Conservation (phyloP, 2,797 vertebrate species). For the Gorsachius magnificus region DNA sequence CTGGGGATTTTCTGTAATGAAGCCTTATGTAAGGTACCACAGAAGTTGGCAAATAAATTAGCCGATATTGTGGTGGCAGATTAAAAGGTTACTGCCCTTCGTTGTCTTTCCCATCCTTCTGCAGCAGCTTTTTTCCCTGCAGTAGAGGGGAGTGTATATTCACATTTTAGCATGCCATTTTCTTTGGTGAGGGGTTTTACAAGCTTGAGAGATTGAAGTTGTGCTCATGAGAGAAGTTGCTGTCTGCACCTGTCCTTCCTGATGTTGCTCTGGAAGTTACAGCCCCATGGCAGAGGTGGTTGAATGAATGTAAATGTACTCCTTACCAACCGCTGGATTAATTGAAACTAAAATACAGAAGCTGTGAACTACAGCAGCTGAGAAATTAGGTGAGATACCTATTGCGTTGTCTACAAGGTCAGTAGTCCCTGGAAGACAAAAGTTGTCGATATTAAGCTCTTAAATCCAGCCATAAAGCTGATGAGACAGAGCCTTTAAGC, state of each 20-base stretch:
- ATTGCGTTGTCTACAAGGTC: background rate
- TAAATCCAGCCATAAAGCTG: background rate
- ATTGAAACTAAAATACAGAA: background rate
- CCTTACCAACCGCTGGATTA: background rate
- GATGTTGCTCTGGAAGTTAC: background rate
- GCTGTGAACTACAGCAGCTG: background rate
- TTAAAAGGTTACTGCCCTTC: background rate
- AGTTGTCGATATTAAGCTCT: background rate
- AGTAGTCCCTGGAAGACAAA: background rate
- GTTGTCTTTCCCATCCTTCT: background rate
- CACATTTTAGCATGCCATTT: accelerated
- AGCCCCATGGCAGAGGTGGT: background rate
- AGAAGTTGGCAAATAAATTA: background rate
- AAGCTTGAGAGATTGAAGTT: background rate
- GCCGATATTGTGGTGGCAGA: background rate
- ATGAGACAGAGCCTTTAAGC: background rate
- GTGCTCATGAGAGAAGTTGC: background rate
- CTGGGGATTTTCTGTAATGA: background rate
- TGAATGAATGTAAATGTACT: background rate
- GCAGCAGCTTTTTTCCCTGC: background rate
- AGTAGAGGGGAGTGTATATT: background rate
- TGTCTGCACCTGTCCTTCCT: background rate
- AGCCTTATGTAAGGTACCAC: background rate
- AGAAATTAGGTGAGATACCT: background rate
- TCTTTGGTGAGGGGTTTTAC: background rate